phyloP scores from a whole-genome alignment of 2,113 vertebrate species.

The Fregata magnificens region DNA sequence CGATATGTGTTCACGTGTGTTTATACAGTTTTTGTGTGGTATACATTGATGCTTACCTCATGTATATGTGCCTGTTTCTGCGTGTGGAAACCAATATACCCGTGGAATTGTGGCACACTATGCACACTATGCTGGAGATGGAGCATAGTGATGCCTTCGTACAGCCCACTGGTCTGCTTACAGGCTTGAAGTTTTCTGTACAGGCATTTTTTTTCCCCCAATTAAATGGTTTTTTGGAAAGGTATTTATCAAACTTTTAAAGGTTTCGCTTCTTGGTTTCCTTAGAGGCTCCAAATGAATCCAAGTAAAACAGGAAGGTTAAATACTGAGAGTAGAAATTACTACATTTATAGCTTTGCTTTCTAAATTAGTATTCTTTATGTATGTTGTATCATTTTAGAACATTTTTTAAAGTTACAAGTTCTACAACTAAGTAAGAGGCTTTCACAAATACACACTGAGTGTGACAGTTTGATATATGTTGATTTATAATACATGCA shows the following conservation, averaged over 20 bases:
- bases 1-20: fast-evolving
- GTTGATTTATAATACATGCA: neutral
- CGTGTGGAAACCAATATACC: neutral
- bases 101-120: neutral
- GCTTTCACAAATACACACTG: neutral
- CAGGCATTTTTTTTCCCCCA: neutral
- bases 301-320: neutral
- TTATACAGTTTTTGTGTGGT: neutral
- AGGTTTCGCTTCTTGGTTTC: neutral
- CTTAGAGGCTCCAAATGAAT: neutral
- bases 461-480: neutral
- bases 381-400: neutral
- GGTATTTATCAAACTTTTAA: neutral
- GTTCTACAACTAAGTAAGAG: neutral
- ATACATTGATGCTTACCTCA: neutral
- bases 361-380: neutral
- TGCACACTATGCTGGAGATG: neutral
- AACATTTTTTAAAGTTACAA: neutral
- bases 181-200: neutral
- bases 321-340: neutral
- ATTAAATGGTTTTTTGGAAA: neutral
- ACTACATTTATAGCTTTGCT: neutral
- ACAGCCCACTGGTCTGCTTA: neutral
- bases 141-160: neutral
- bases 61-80: neutral